Evolutionary conservation across 1,140 invertebrate species (phyloP).

Genomic region (Drosophila kohkoa): DNA sequence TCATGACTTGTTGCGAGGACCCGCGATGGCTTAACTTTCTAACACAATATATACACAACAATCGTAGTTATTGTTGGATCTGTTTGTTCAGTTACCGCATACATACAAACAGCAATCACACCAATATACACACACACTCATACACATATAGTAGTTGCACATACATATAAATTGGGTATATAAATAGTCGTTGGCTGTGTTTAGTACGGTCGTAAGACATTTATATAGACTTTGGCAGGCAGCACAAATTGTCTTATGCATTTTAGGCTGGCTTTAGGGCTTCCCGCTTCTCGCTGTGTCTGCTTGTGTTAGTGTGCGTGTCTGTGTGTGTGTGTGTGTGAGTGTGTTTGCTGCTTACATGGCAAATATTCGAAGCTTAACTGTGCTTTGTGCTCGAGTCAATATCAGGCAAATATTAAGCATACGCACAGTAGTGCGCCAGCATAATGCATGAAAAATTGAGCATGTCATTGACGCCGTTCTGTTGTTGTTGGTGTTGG

Average conservation of each 20-base stretch:
- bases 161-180: conserved; percentile 32
- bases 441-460: conserved; percentile 80
- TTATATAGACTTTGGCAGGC: conserved; percentile 53
- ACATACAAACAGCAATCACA: background rate
- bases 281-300: background rate
- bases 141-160: background rate
- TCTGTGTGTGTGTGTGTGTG: conserved; percentile 23
- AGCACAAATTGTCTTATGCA: conserved; percentile 77
- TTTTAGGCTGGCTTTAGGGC: conserved; percentile 55
- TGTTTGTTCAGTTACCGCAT: conserved; percentile 48
- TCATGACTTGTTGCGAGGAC: conserved; percentile 9
- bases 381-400: conserved; percentile 66
- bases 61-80: conserved; percentile 52
- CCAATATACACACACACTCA: background rate
- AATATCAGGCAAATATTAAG: conserved; percentile 77
- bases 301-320: background rate
- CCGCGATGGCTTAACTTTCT: background rate
- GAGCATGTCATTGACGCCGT: conserved; percentile 75
- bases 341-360: conserved; percentile 49
- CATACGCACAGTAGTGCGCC: conserved; percentile 72
- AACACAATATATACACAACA: conserved; percentile 52
- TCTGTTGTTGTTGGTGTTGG: conserved; percentile 34
- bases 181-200: conserved; percentile 30
- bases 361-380: conserved; percentile 78
- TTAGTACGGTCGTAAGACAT: conserved; percentile 44